Percentiles rank a stretch among this genome's conserved stretches.
These are phyloP conservation scores for Pollenia angustigena DNA, from an alignment of 2,888 invertebrate species.

Conservation along the genomic window DNA sequence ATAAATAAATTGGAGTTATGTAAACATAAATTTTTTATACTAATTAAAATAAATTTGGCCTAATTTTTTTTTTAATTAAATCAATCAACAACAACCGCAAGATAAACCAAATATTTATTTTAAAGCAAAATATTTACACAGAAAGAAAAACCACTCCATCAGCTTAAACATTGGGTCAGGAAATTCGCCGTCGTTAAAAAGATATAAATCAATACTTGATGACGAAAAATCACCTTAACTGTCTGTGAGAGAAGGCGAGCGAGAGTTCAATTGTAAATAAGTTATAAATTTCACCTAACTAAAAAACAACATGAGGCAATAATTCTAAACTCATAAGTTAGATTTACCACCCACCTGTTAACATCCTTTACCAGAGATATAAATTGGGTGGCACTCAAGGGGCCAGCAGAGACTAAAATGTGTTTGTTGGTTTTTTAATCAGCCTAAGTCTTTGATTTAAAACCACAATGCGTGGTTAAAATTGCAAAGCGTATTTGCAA, in stretches of 20 bases:
- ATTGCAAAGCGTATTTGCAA: constrained; percentile 38
- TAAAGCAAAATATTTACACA: no score
- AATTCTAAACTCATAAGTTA: constrained; percentile 56
- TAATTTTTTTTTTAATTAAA: no score
- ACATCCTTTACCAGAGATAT: background rate
- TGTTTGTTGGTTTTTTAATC: constrained; percentile 39
- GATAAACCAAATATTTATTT: no score
- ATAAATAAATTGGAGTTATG: no score
- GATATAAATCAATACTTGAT: background rate
- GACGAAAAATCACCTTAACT: background rate
- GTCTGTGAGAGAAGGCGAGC: no score
- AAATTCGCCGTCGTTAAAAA: background rate
- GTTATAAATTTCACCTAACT: constrained; percentile 24
- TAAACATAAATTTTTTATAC: no score
- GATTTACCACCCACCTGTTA: constrained; percentile 62
- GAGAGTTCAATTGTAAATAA: background rate
- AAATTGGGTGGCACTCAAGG: background rate
- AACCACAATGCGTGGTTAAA: constrained; percentile 56
- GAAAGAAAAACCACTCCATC: no score
- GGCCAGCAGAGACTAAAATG: background rate
- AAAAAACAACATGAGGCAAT: constrained; percentile 47
- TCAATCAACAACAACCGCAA: no score
- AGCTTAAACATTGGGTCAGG: no score
- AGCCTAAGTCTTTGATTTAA: constrained; percentile 44
- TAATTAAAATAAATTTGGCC: no score